Base-by-base conservation (phyloP, 2,888 invertebrate species). In the Tachystola acroxantha region DNA sequence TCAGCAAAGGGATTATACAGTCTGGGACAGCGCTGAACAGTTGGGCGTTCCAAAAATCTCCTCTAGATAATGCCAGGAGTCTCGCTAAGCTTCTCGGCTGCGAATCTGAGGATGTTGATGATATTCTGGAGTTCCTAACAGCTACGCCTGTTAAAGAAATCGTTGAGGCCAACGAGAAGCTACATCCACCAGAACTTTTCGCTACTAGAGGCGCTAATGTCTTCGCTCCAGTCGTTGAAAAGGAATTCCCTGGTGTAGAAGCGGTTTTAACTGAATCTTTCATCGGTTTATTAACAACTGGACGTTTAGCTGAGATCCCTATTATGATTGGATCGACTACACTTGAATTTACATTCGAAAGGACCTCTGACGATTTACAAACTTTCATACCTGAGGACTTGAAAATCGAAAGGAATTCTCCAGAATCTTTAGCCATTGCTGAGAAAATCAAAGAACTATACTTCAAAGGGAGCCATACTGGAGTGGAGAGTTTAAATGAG, bases 1-100 rank as follows among this genome's bases (percentile, higher is more conserved):
- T 86, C 10, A 77, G 50, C 53, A 82, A 70, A 57, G 82, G 65
- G 1, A 73, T 86, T 0, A 59, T 82, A 0, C 82, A 85, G 38
- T 86, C 86, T 0, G 86, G 84, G 0, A 70, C 63, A 1, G 75
- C 57, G 0, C 34, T 85, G 1, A 48, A 49, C 34, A 40, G 48
- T 25, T 72, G 64, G 60, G 51, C 54, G 0, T 49, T 63, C 9
- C 81, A 85, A 46, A 71, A 57, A 26, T 48, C 62, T 28, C 84
- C 85, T 0, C 4, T 85, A 0, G 70, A 76, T 12, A 77, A 68
- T 26, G 85, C 84, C 0, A 69, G 42, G 24, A 50, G 40, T 1
- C 39, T 86, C 2, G 80, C 81, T 0, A 61, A 62, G 10, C 32
- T 35, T 1, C 45, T 86, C 5, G 85, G 84, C 0, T 77, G 72